These are phyloP conservation scores for Pseudochromis fuscus DNA, from an alignment of 2,797 vertebrate species.

Conservation along the genomic window DNA sequence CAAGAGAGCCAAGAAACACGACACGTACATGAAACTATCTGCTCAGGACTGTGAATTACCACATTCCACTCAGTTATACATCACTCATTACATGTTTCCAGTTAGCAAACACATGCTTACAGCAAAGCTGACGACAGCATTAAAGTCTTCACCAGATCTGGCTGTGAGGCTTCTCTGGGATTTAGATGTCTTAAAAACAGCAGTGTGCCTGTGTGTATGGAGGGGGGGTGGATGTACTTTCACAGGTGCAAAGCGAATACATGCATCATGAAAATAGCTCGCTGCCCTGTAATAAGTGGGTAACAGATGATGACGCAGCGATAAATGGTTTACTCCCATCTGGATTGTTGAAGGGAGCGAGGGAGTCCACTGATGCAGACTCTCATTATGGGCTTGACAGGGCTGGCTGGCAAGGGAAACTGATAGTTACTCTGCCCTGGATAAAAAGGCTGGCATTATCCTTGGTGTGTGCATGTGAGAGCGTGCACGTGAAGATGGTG, in stretches of 20 bases:
- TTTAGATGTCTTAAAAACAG: conserved; percentile 58
- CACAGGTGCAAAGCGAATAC: conserved; percentile 73
- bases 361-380: conserved; percentile 53
- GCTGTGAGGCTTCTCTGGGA: conserved; percentile 45
- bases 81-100: conserved; percentile 46
- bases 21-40: conserved; percentile 27
- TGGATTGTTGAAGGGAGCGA: conserved; percentile 58
- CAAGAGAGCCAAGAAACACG: conserved; percentile 11
- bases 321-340: conserved; percentile 72
- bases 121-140: conserved; percentile 30
- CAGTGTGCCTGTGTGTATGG: conserved; percentile 28
- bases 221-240: conserved; percentile 52
- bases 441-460: conserved; percentile 77
- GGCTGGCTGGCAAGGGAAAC: conserved; percentile 71
- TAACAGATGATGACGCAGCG: conserved; percentile 70
- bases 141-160: conserved; percentile 51
- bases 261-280: conserved; percentile 65
- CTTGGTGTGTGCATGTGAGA: conserved; percentile 27
- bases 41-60: conserved; percentile 26
- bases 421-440: conserved; percentile 70
- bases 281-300: conserved; percentile 71
- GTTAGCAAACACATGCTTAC: conserved; percentile 50
- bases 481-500: conserved; percentile 43
- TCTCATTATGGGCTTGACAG: conserved; percentile 79
- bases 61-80: conserved; percentile 32